Conservation (phyloP, 1,140 invertebrate genomes). For the Diorhabda carinulata region DNA sequence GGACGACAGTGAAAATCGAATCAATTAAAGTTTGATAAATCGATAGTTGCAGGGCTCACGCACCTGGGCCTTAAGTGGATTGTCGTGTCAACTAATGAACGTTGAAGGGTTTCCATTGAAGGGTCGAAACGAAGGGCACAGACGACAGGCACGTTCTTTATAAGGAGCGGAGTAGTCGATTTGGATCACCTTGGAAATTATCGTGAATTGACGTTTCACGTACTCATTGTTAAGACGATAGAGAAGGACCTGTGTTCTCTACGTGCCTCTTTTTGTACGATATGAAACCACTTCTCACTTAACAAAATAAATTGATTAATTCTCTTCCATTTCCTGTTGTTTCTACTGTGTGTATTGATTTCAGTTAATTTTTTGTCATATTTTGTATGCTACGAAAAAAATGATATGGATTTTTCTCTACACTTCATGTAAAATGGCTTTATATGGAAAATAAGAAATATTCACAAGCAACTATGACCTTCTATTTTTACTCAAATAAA, state of each 20-base stretch:
- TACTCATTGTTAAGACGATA: neutral
- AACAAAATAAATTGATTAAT: too few species aligned
- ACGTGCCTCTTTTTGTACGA: too few species aligned
- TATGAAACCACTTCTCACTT: too few species aligned
- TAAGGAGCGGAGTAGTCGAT: neutral
- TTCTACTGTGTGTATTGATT: too few species aligned
- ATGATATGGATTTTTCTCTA: too few species aligned
- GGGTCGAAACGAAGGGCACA: conserved; percentile 8
- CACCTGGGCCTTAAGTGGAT: conserved; percentile 40
- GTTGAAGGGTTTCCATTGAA: conserved; percentile 35
- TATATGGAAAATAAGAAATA: too few species aligned
- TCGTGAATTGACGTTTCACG: neutral
- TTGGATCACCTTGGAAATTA: neutral
- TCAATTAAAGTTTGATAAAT: conserved; percentile 39
- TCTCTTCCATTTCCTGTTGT: too few species aligned
- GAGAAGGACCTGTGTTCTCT: neutral
- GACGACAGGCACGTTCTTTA: neutral
- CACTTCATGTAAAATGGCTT: too few species aligned
- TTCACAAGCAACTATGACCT: too few species aligned
- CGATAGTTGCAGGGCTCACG: conserved; percentile 29
- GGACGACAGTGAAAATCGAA: conserved; percentile 20
- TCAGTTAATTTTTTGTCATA: too few species aligned
- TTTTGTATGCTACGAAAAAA: too few species aligned
- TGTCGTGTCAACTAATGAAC: conserved; percentile 38
- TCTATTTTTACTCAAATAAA: too few species aligned